Base-by-base conservation (phyloP, 2,797 vertebrate genomes). In the Gambelia wislizenii region DNA sequence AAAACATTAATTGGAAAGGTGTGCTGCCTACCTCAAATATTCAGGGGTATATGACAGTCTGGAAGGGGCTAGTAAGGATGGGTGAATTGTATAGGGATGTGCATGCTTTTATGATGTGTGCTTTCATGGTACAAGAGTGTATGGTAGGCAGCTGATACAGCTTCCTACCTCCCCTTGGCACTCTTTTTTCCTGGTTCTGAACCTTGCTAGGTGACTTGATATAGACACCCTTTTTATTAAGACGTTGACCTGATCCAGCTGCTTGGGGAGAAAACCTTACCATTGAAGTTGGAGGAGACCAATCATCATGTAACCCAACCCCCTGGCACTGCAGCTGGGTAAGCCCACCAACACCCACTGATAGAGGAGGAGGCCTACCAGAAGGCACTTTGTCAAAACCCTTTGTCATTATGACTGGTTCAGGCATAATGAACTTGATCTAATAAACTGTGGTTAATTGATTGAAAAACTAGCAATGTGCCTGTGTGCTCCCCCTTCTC, bases 1-100 rank as follows among this genome's bases (percentile, higher is more conserved):
- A 96, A 89, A 49, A 95, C 94, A 47, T 9, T 67, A 0, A 81
- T 84, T 47, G 94, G 94, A 69, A 95, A 95, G 95, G 96, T 96
- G 90, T 83, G 92, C 54, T 81, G 30, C 67, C 20, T 67, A 49
- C 59, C 83, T 0, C 0, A 80, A 76, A 78, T 61, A 70, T 91
- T 20, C 52, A 6, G 0, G n/a, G 83, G 54, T 74, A 87, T 27
- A 52, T 39, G 3, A 22, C 33, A 69, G 36, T 52, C n/a, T 83
- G 64, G 61, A 18, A 30, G 64, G 47, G 42, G 18, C n/a, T 81
- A 52, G 44, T 42, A 75, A n/a, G 44, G 49, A 52, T 72, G 77
- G 52, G 52, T 42, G 36, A 33, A 75, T 76, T n/a, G 36, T 75
- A 36, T 54, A 80, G 27, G 30, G 9, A 20, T 20, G 3, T 84